phyloP scores from a whole-genome alignment of 2,888 invertebrate genomes.

The Aphodius granarius region DNA sequence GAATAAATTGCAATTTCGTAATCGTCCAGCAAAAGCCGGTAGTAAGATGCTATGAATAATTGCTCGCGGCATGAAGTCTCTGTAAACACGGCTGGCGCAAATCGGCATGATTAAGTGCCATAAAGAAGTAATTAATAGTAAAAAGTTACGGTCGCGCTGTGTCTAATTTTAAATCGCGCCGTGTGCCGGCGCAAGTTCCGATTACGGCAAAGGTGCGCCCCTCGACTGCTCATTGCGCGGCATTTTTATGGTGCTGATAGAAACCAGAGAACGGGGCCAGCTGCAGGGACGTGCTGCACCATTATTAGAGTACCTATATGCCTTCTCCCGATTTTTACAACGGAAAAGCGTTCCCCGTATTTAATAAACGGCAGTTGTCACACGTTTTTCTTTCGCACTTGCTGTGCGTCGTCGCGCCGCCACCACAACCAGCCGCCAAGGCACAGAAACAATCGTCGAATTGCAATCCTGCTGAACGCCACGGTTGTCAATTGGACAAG shows the following conservation, averaged over 20 bases:
- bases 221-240: slow-evolving; percentile 26
- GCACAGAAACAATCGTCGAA: not conserved
- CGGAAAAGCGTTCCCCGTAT: slow-evolving; percentile 24
- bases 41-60: not conserved
- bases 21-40: not conserved
- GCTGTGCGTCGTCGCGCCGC: not conserved
- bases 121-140: not conserved
- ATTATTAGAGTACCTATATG: slow-evolving; percentile 35
- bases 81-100: not conserved
- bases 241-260: slow-evolving; percentile 30
- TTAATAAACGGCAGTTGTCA: slow-evolving; percentile 36
- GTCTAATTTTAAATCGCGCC: slow-evolving; percentile 27
- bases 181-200: slow-evolving; percentile 15
- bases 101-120: not conserved
- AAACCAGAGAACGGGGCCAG: slow-evolving; percentile 34
- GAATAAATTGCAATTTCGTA: not conserved
- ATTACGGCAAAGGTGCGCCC: slow-evolving; percentile 28
- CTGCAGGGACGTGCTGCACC: slow-evolving; percentile 24
- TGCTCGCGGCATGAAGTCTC: not conserved
- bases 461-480: not conserved
- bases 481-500: not conserved
- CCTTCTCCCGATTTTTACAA: slow-evolving; percentile 25
- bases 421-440: not conserved
- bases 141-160: not conserved
- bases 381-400: slow-evolving; percentile 31